These are phyloP conservation scores for Zaprionus nigranus DNA, from an alignment of 1,140 invertebrate species.

Conservation along the genomic window DNA sequence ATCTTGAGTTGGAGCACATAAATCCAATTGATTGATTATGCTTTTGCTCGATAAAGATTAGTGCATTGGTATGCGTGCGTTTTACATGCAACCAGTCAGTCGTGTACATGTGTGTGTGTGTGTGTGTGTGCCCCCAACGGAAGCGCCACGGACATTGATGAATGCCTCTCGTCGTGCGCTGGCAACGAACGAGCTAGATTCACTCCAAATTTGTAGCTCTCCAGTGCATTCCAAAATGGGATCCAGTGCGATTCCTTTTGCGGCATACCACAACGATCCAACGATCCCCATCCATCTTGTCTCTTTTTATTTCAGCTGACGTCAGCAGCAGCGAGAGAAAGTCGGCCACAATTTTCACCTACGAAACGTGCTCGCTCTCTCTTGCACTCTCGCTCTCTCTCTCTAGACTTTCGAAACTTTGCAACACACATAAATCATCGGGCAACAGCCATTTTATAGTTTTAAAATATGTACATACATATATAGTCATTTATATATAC, in stretches of 20 bases:
- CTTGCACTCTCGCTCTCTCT: background rate
- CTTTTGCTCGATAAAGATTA: slow-evolving; percentile 80
- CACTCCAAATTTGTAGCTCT: slow-evolving; percentile 19
- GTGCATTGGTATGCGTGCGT: slow-evolving; percentile 69
- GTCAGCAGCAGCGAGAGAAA: slow-evolving; percentile 48
- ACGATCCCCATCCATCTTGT: slow-evolving; percentile 62
- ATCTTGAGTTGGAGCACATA: slow-evolving; percentile 83
- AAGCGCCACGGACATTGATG: slow-evolving; percentile 75
- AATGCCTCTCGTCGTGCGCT: slow-evolving; percentile 51
- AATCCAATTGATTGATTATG: slow-evolving; percentile 84
- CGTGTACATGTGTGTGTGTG: background rate
- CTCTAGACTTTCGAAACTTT: slow-evolving; percentile 65
- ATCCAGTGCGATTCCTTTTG: slow-evolving; percentile 39
- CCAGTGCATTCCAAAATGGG: slow-evolving; percentile 32
- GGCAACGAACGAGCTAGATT: slow-evolving; percentile 35
- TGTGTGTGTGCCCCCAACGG: slow-evolving; percentile 46
- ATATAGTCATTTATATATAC: slow-evolving; percentile 18
- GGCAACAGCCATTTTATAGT: slow-evolving; percentile 60
- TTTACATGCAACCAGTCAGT: slow-evolving; percentile 63
- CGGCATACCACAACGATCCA: slow-evolving; percentile 47
- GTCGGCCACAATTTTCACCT: slow-evolving; percentile 49
- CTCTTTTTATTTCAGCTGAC: slow-evolving; percentile 18
- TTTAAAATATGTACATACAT: slow-evolving; percentile 29
- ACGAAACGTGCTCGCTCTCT: slow-evolving; percentile 31
- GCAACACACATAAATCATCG: slow-evolving; percentile 72